Percentiles rank a stretch among this genome's conserved stretches.
These are phyloP conservation scores for Motacilla alba DNA, from an alignment of 2,113 vertebrate genomes.

Conservation along the genomic window DNA sequence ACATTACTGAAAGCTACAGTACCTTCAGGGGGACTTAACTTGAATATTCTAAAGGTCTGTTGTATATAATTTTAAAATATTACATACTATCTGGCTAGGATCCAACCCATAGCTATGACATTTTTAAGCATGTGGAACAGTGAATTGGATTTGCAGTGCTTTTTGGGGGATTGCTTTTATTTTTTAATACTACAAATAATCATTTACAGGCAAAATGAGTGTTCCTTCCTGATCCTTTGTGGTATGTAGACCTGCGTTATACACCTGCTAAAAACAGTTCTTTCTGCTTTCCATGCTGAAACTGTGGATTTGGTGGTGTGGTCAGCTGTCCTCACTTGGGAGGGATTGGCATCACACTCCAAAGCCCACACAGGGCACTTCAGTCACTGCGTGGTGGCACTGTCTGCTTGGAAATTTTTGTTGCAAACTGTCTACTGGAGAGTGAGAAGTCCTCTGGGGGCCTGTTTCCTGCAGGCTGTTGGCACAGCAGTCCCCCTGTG, in stretches of 20 bases:
- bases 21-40: not conserved
- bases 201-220: not conserved
- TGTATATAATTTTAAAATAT: not conserved
- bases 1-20: not conserved
- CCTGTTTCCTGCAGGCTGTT: not conserved
- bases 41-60: not conserved
- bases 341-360: not conserved
- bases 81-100: not conserved
- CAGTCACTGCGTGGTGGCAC: rapidly evolving
- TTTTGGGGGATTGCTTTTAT: not conserved
- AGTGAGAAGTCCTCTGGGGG: not conserved
- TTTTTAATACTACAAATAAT: not conserved
- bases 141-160: not conserved
- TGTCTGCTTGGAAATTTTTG: not conserved
- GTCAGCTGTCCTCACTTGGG: not conserved
- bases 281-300: not conserved
- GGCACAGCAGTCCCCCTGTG: not conserved
- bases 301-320: not conserved
- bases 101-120: not conserved
- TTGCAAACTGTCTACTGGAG: not conserved
- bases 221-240: not conserved
- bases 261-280: not conserved
- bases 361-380: not conserved
- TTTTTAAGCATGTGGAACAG: not conserved
- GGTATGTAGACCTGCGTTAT: not conserved